phyloP scores from a whole-genome alignment of 2,888 invertebrate species.

The Eustalomyia histrio region DNA sequence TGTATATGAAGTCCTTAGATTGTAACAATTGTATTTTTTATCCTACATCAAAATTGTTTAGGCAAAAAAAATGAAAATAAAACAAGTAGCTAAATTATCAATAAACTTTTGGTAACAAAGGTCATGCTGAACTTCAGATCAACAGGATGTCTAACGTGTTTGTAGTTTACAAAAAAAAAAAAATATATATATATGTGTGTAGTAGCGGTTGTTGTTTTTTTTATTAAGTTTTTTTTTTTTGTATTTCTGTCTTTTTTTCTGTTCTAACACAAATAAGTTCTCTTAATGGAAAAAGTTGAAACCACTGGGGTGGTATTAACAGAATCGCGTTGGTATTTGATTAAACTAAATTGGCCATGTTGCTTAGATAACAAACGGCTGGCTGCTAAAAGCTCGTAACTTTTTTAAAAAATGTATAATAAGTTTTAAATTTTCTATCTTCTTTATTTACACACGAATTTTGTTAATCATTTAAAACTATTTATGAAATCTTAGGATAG shows the following conservation, averaged over 20 bases:
- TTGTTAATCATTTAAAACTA: slow-evolving; percentile 21
- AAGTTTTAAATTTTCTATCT: not conserved
- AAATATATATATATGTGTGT: not conserved
- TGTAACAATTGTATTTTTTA: too few species aligned
- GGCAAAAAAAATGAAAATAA: slow-evolving; percentile 1
- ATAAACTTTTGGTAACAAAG: slow-evolving; percentile 28
- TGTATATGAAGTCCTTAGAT: too few species aligned
- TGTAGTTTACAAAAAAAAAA: not conserved
- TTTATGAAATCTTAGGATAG: not conserved
- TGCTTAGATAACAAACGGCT: slow-evolving; percentile 2
- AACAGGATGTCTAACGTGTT: slow-evolving; percentile 33
- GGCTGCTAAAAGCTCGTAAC: not conserved
- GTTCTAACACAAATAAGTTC: not conserved
- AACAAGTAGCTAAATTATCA: slow-evolving; percentile 16
- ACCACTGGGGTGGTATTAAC: slow-evolving; percentile 24
- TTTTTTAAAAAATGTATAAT: not conserved
- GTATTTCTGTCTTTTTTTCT: not conserved
- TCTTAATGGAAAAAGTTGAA: not conserved
- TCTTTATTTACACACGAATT: not conserved
- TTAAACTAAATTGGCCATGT: slow-evolving; percentile 34
- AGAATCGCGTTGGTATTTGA: slow-evolving; percentile 12
- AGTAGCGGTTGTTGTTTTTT: not conserved
- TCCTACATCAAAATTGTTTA: too few species aligned
- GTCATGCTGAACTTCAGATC: slow-evolving; percentile 23
- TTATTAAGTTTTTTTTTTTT: not conserved